A percentile compares a stretch with the other conserved stretches of the same genome.
Evolutionary conservation across 2,113 vertebrate genomes (phyloP).

Genomic region (Mormyrus lacerda): DNA sequence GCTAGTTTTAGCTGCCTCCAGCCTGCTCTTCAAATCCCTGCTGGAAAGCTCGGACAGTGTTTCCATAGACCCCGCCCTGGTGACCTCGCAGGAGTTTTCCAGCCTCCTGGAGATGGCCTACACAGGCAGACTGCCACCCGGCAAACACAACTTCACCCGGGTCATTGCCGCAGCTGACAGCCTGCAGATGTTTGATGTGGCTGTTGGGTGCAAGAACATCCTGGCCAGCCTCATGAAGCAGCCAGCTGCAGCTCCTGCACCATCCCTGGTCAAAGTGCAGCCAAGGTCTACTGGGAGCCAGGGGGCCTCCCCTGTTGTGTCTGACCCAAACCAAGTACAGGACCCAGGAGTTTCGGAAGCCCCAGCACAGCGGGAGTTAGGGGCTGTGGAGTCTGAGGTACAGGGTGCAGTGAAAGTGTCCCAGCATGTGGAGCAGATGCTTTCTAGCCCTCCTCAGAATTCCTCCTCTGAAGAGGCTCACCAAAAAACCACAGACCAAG

Average conservation of each 20-base stretch:
- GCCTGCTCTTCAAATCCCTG: conserved; percentile 75
- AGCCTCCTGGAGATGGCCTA: conserved; percentile 78
- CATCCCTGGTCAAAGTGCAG: not conserved
- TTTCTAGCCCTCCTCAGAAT: not conserved
- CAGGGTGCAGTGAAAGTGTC: not conserved
- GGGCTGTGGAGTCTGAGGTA: not conserved
- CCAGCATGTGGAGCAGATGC: not conserved
- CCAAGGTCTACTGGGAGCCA: not conserved
- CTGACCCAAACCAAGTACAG: not conserved
- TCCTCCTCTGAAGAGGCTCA: not conserved
- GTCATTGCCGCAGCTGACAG: conserved; percentile 72
- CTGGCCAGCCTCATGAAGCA: conserved; percentile 64
- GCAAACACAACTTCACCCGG: conserved; percentile 77
- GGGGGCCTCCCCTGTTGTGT: not conserved
- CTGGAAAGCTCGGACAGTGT: conserved; percentile 73
- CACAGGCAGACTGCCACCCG: conserved; percentile 69
- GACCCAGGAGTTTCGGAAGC: not conserved
- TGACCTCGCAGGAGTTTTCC: conserved; percentile 72
- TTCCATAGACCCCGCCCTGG: conserved; percentile 68
- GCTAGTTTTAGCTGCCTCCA: conserved; percentile 78
- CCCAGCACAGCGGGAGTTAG: not conserved
- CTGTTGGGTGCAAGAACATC: conserved; percentile 75
- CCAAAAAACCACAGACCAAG: not conserved
- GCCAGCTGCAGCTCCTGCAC: not conserved
- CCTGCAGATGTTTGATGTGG: conserved; percentile 88